Conservation (phyloP, 2,113 vertebrate genomes). For the Barnardius zonarius region DNA sequence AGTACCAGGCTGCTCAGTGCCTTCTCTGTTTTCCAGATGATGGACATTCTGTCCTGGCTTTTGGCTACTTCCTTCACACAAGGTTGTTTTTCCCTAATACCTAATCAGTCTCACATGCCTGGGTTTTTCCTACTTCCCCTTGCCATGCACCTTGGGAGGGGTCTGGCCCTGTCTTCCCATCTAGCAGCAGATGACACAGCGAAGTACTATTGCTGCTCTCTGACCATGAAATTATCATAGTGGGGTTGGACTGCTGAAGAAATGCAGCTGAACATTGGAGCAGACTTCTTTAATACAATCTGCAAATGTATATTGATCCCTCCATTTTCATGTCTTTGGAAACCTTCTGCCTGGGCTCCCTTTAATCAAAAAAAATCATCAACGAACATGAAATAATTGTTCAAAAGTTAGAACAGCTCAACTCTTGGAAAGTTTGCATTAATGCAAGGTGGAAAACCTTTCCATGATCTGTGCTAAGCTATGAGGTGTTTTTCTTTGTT, state of each 20-base stretch:
- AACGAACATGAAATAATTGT: neutral
- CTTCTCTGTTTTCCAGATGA: neutral
- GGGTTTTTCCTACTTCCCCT: neutral
- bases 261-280: neutral
- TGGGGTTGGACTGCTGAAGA: neutral
- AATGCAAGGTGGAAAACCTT: neutral
- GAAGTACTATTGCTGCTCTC: neutral
- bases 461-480: neutral
- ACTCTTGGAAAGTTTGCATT: no score
- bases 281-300: neutral
- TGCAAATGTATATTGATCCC: no score
- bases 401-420: no score
- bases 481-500: neutral
- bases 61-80: no score
- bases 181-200: accelerated
- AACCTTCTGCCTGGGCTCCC: neutral
- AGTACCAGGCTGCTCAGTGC: neutral
- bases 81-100: neutral
- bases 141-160: accelerated
- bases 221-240: accelerated
- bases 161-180: accelerated
- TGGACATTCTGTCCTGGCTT: neutral
- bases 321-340: neutral
- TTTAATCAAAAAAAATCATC: neutral
- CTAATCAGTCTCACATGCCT: no score